Evolutionary conservation across 2,797 vertebrate species (phyloP), one percentile per base, ranked within the genome.

Genomic region (Zalophus californianus): DNA sequence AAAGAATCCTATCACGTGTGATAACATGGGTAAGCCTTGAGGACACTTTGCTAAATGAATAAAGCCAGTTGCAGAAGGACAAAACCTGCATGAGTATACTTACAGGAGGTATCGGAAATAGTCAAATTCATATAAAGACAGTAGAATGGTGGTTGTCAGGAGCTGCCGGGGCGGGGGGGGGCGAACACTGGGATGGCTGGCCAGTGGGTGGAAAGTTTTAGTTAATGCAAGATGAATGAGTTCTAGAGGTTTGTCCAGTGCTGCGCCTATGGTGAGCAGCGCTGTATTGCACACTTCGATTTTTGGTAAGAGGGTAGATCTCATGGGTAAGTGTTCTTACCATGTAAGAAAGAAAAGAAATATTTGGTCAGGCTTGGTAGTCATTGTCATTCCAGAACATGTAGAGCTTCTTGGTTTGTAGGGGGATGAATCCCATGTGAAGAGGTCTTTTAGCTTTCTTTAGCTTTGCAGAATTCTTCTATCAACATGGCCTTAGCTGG

Each of bases 401-500:
- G 5, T 54, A 77, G 62, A 48, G 16, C 48, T 35, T 84, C 66
- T 82, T 68, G 86, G 4, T 82, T 86, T 93, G 73, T 32, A 84
- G 78, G 38, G 89, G 93, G 72, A 48, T 6, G 64, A 94, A 62
- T 80, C 41, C 58, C 48, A 27, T 66, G 4, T 20, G 20, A 54
- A 86, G 83, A 87, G 41, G 3, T 50, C 79, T 94, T 29, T 9
- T 82, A 3, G 68, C 44, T 50, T 78, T 62, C 82, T 90, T 60
- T 60, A 70, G 50, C 56, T 96, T 79, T 77, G 0, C 48, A 38
- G 66, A 87, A 60, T 83, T 72, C 80, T 90, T 79, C 66, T 15
- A 18, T 52, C 23, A 18, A 11, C 29, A 11, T 4, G 21, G 25
- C 21, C 50, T 95, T 52, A 68, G 95, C 97, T 98, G 97, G 89